Conservation (phyloP, 2,888 invertebrate species). For the Rhimphoctona megacephalus region DNA sequence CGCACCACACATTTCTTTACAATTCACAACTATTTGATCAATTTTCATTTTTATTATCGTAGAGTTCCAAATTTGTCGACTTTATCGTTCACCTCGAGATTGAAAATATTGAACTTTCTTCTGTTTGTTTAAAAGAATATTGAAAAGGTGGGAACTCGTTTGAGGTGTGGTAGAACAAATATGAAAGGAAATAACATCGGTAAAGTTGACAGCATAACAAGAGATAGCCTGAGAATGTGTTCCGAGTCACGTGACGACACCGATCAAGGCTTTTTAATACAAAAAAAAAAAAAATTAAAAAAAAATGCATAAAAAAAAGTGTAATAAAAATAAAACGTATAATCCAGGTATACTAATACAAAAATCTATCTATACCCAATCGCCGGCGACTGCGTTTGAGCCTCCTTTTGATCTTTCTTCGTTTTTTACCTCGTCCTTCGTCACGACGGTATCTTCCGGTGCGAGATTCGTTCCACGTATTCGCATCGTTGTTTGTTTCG, state of each 20-base stretch:
- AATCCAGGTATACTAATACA: conserved; percentile 71
- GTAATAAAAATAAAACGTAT: conserved; percentile 13
- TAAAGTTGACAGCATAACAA: not conserved
- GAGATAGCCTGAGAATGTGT: not conserved
- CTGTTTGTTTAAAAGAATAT: not conserved
- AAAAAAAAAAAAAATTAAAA: not conserved
- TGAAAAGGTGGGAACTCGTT: not conserved
- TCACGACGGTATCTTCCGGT: conserved; percentile 77
- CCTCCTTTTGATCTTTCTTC: conserved; percentile 79
- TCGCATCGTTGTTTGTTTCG: conserved; percentile 60
- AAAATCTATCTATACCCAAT: conserved; percentile 81
- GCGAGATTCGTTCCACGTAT: conserved; percentile 74
- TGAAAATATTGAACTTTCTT: not conserved
- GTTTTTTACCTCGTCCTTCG: conserved; percentile 82
- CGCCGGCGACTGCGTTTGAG: conserved; percentile 82
- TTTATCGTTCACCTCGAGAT: too few species aligned
- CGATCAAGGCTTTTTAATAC: not conserved
- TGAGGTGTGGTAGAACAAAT: not conserved
- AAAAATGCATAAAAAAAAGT: not conserved
- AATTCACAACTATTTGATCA: not conserved
- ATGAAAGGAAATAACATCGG: not conserved
- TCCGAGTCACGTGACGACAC: not conserved
- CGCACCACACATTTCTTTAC: not conserved
- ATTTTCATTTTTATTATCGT: too few species aligned
- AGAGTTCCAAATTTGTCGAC: too few species aligned